Base-by-base conservation (phyloP, 2,113 vertebrate species). In the Myrmophylax atrothorax region DNA sequence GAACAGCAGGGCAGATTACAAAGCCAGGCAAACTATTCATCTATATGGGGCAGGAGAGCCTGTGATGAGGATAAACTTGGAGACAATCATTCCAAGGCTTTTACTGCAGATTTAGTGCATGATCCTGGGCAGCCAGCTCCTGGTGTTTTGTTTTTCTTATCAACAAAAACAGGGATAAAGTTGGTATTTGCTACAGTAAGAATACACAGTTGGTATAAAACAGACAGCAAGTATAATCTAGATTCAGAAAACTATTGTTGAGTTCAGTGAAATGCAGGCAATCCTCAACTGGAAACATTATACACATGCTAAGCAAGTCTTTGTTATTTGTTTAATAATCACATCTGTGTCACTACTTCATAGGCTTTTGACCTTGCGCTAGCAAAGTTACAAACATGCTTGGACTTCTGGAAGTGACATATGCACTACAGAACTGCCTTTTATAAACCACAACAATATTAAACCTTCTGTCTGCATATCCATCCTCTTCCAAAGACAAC, bases 321-420 rank as follows among this genome's bases (percentile, higher is more conserved):
- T 53, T 60, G 31, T 49, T 87, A 55, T 52, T 49, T 62, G 42
- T 72, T 52, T 25, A 81, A 81, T 62, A 86, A 92, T 75, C 73
- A n/a, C 62, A 62, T 81, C 56, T 37, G 18, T 91, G 84, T 55
- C 86, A 70, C 85, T 82, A 73, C 31, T 87, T 56, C 44, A 58
- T 4, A 70, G 55, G 50, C 74, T 75, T 77, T 56, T 91, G 89
- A 87, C 86, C 87, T 95, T 63, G 91, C 55, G 19, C 52, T 96
- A 87, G 60, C 23, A 69, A 62, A 84, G 52, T 64, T 89, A 68
- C 33, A 78, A 86, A 84, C 33, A 59, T 79, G 75, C 95, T 96
- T 95, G 90, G 72, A 83, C 92, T 96, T 92, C 84, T 94, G 53
- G 75, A 80, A 89, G 82, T 23, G 68, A 72, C 74, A 77, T 0